Conservation (phyloP, 2,888 invertebrate species). For the Chloromyia formosa region DNA sequence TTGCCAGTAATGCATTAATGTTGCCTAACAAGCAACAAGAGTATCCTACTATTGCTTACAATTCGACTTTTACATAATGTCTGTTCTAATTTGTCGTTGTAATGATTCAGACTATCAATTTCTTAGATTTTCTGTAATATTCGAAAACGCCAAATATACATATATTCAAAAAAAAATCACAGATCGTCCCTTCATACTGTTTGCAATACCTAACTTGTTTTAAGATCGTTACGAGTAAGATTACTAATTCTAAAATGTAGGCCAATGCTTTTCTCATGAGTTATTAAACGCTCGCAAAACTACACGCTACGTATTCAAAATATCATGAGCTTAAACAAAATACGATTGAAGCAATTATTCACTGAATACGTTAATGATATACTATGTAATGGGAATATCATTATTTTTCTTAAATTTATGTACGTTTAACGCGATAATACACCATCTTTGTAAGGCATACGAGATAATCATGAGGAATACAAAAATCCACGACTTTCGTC, state of each 20-base stretch:
- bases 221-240: not conserved
- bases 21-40: too few species aligned
- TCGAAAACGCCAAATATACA: conserved; percentile 17
- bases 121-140: too few species aligned
- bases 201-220: conserved; percentile 13
- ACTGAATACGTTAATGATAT: not conserved
- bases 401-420: conserved; percentile 8
- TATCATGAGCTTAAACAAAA: conserved; percentile 14
- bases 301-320: conserved; percentile 20
- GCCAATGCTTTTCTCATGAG: not conserved
- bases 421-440: conserved; percentile 15
- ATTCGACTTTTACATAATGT: too few species aligned
- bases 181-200: conserved; percentile 10
- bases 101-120: too few species aligned
- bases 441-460: conserved; percentile 39
- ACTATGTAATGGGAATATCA: not conserved
- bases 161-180: conserved; percentile 18
- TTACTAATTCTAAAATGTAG: not conserved
- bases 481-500: conserved; percentile 21
- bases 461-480: conserved; percentile 32
- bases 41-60: too few species aligned
- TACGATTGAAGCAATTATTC: conserved; percentile 18
- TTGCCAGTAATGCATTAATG: too few species aligned
- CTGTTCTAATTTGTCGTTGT: too few species aligned
- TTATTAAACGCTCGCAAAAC: conserved; percentile 23